Conservation (phyloP, 2,888 invertebrate species). For the Galeopsomyia nigrocyanea region DNA sequence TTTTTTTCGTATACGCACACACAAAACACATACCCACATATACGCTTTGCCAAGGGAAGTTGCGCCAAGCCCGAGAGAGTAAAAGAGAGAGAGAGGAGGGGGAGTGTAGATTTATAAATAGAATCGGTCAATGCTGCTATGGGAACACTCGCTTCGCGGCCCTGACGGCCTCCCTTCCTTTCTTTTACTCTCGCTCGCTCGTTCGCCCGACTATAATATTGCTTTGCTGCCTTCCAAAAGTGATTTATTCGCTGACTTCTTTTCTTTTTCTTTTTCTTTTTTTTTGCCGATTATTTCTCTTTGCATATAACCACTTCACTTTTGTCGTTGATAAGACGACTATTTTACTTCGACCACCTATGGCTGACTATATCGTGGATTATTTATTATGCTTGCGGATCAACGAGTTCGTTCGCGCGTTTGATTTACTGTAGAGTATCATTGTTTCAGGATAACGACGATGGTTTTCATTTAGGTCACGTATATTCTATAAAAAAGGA, state of each 20-base stretch:
- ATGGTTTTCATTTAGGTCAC: no score
- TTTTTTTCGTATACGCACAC: background rate
- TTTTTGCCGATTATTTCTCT: no score
- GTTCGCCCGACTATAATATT: background rate
- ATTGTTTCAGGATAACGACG: no score
- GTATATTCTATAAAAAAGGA: no score
- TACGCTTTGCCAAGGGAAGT: constrained; percentile 7
- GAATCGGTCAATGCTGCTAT: constrained; percentile 68
- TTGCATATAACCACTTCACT: no score
- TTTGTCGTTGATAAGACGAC: no score
- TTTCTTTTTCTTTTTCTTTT: no score
- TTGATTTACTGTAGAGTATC: no score
- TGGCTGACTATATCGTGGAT: no score
- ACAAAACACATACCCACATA: background rate
- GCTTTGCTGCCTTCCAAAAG: constrained; percentile 14
- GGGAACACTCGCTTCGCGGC: constrained; percentile 58
- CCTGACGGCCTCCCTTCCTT: constrained; percentile 35
- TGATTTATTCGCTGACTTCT: constrained; percentile 24
- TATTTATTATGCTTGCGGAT: no score
- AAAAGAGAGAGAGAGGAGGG: constrained; percentile 3
- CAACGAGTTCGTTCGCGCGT: no score
- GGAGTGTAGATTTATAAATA: constrained; percentile 62
- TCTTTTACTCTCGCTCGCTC: constrained; percentile 1
- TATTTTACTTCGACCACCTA: no score
- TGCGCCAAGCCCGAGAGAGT: background rate